Percentiles rank a stretch among this genome's conserved stretches.
phyloP scores from a whole-genome alignment of 2,888 invertebrate genomes.

The Priocnemis perturbator region DNA sequence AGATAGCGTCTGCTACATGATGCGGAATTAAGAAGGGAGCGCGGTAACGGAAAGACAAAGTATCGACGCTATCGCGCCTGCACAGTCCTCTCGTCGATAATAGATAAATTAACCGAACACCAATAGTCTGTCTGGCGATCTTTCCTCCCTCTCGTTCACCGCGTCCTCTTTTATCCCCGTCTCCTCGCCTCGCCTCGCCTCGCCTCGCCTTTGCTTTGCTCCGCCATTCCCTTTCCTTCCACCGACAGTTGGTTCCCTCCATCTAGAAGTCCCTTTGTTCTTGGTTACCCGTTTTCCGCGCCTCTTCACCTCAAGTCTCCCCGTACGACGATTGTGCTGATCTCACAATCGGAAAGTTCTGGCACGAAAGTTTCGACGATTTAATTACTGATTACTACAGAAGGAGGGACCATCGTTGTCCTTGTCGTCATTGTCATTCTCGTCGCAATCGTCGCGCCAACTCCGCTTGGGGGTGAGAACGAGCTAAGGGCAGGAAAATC shows the following conservation, averaged over 20 bases:
- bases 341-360: constrained; percentile 24
- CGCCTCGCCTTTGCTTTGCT: neutral
- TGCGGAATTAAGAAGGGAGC: too few relatives aligned
- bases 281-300: constrained; percentile 32
- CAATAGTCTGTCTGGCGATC: constrained; percentile 27
- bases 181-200: too few relatives aligned
- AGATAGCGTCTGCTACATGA: too few relatives aligned
- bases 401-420: neutral
- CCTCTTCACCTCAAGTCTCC: constrained; percentile 28
- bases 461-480: too few relatives aligned
- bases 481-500: too few relatives aligned
- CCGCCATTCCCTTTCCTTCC: neutral
- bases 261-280: constrained; percentile 38
- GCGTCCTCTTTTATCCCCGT: neutral
- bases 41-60: too few relatives aligned
- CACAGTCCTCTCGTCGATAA: too few relatives aligned
- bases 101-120: too few relatives aligned
- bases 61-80: too few relatives aligned
- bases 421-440: neutral
- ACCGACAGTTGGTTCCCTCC: constrained; percentile 24
- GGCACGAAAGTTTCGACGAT: constrained; percentile 38
- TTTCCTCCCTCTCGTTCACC: constrained; percentile 21
- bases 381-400: constrained; percentile 41
- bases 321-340: constrained; percentile 22
- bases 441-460: neutral